These are phyloP conservation scores for Drosophila antonietae DNA, from an alignment of 2,888 invertebrate species.

Conservation along the genomic window DNA sequence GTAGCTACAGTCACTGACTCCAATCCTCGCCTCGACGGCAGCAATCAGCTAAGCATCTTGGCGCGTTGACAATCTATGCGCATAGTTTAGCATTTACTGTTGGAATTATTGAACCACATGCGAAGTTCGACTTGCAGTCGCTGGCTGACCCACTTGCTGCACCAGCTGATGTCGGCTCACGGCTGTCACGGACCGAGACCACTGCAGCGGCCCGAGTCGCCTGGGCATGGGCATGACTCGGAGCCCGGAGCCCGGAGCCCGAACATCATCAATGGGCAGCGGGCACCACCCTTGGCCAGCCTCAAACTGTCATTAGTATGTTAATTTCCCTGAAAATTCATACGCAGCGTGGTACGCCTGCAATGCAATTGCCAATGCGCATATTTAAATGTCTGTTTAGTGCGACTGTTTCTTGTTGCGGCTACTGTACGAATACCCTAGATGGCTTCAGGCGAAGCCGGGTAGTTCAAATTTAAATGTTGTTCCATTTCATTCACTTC, in stretches of 20 bases:
- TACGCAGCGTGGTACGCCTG: constrained; percentile 67
- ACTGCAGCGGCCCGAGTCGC: constrained; percentile 2
- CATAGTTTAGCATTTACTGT: constrained; percentile 76
- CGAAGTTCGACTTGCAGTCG: constrained; percentile 63
- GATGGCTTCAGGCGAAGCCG: not conserved
- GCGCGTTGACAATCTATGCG: constrained; percentile 76
- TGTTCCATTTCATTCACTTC: no score
- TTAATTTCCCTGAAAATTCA: constrained; percentile 67
- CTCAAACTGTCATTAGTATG: constrained; percentile 64
- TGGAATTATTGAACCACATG: constrained; percentile 74
- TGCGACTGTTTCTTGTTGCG: constrained; percentile 21
- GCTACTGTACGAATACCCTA: constrained; percentile 36
- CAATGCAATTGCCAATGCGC: constrained; percentile 67
- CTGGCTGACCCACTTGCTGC: constrained; percentile 60
- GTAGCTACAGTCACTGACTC: constrained; percentile 44
- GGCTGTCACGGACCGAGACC: constrained; percentile 6
- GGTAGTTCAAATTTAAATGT: not conserved
- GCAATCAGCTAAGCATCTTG: constrained; percentile 72
- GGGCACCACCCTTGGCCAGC: constrained; percentile 48
- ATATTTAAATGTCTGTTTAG: constrained; percentile 62
- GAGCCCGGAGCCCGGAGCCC: constrained; percentile 31
- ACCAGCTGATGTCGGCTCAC: constrained; percentile 44
- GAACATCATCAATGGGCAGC: constrained; percentile 53
- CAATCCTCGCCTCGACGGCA: constrained; percentile 52
- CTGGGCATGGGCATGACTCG: constrained; percentile 32